A percentile compares a stretch with the other conserved stretches of the same genome.
Evolutionary conservation across 2,888 invertebrate genomes (phyloP).

Genomic region (Sphaerophoria rueppellii): DNA sequence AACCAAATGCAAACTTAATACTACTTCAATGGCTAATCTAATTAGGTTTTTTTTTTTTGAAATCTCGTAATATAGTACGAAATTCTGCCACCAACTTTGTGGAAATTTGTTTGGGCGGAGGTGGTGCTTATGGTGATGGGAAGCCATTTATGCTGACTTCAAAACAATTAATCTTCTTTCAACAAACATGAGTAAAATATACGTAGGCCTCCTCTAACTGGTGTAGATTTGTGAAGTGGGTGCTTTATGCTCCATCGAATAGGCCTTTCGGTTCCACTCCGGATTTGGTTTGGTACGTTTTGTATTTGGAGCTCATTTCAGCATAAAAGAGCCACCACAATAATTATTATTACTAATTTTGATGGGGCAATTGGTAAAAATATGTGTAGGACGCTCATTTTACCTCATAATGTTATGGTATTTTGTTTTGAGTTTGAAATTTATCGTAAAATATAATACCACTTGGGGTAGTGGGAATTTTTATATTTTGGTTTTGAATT

Average conservation of each 20-base stretch:
- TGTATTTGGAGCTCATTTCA: constrained; percentile 22
- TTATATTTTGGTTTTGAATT: not conserved
- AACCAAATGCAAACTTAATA: constrained; percentile 59
- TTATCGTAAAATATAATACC: constrained; percentile 14
- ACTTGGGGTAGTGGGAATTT: not conserved
- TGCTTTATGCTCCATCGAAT: not conserved
- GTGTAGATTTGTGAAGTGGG: not conserved
- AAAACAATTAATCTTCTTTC: constrained; percentile 70
- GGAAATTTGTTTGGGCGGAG: not conserved
- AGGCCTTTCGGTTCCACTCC: not conserved
- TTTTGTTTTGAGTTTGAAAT: constrained; percentile 22
- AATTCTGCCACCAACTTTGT: constrained; percentile 4
- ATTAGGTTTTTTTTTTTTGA: constrained; percentile 68
- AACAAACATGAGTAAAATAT: constrained; percentile 26
- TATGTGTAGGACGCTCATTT: constrained; percentile 2
- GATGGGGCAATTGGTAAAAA: not conserved
- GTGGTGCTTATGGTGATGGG: not conserved
- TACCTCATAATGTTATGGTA: not conserved
- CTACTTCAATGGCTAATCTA: constrained; percentile 42
- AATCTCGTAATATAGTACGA: too few species aligned
- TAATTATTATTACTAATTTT: constrained; percentile 43
- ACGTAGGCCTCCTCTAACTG: not conserved
- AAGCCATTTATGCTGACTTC: constrained; percentile 69
- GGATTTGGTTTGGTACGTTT: constrained; percentile 16
- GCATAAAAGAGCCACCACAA: constrained; percentile 30